Evolutionary conservation across 2,888 invertebrate genomes (phyloP).

Genomic region (Lepidocyrtoides sp.): DNA sequence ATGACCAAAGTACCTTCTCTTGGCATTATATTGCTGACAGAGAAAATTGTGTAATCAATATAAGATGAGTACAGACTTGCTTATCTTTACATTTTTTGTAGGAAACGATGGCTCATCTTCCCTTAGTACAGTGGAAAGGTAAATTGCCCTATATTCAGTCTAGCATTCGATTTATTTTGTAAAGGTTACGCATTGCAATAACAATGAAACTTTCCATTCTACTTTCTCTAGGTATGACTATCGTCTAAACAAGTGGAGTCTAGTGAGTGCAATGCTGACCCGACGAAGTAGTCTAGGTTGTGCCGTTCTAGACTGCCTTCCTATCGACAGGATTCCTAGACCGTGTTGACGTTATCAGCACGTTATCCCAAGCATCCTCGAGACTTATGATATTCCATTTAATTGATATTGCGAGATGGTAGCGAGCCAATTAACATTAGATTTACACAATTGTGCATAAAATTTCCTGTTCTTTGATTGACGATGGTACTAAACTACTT

Average conservation of each 20-base stretch:
- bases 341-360: constrained; percentile 83
- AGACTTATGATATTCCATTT: constrained; percentile 73
- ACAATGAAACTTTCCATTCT: background rate
- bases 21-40: no score
- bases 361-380: constrained; percentile 56
- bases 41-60: background rate
- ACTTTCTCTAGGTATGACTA: constrained; percentile 88
- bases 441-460: background rate
- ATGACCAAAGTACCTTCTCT: background rate
- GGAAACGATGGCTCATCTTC: constrained; percentile 90
- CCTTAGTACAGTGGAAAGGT: constrained; percentile 90
- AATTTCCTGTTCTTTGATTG: background rate
- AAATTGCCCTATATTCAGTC: constrained; percentile 50
- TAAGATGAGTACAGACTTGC: background rate
- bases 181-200: constrained; percentile 16
- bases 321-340: constrained; percentile 82
- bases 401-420: background rate
- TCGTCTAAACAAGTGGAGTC: constrained; percentile 90
- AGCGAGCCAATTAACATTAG: background rate
- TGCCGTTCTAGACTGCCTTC: constrained; percentile 90
- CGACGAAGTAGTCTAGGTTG: constrained; percentile 90
- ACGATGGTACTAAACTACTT: background rate
- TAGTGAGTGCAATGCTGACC: constrained; percentile 90
- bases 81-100: constrained; percentile 38
- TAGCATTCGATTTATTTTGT: background rate